Evolutionary conservation across 1,140 invertebrate species (phyloP).

Genomic region (Trachymyrmex septentrionalis): DNA sequence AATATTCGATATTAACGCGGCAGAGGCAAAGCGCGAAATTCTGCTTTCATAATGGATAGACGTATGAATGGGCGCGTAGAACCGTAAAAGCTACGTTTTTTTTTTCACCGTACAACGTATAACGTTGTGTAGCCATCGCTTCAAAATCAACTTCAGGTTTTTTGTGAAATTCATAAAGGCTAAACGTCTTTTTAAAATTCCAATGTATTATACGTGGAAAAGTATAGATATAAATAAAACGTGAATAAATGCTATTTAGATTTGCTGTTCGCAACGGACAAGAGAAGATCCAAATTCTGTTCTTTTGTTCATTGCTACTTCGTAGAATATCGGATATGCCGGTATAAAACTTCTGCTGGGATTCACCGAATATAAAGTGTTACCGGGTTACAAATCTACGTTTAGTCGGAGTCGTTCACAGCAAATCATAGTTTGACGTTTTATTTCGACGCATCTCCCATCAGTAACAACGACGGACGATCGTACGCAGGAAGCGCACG

Average conservation of each 20-base stretch:
- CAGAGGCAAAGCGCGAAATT: conserved; percentile 22
- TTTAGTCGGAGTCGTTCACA: conserved; percentile 11
- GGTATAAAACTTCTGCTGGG: conserved; percentile 56
- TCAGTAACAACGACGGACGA: conserved; percentile 21
- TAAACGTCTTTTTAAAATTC: neutral
- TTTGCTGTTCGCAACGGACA: conserved; percentile 6
- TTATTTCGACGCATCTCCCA: conserved; percentile 67
- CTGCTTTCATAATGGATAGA: conserved; percentile 44
- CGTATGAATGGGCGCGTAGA: conserved; percentile 30
- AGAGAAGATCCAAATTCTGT: conserved; percentile 1
- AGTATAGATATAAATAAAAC: neutral
- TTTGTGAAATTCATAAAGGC: conserved; percentile 16
- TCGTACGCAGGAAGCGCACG: conserved; percentile 62
- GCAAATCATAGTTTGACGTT: conserved; percentile 74
- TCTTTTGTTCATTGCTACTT: conserved; percentile 38
- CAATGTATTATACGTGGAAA: neutral
- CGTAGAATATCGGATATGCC: conserved; percentile 23
- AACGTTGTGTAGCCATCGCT: neutral
- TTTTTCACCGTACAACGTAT: conserved; percentile 10
- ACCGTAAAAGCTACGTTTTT: conserved; percentile 19
- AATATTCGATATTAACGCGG: conserved; percentile 55
- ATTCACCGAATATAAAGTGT: conserved; percentile 71
- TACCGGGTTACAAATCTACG: conserved; percentile 67
- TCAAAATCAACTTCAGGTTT: conserved; percentile 30
- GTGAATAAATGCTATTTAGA: conserved; percentile 43